Evolutionary conservation across 92 coral and sea anemone species (phyloP), one percentile per base, ranked within the genome.

Genomic region (Porites evermanni): DNA sequence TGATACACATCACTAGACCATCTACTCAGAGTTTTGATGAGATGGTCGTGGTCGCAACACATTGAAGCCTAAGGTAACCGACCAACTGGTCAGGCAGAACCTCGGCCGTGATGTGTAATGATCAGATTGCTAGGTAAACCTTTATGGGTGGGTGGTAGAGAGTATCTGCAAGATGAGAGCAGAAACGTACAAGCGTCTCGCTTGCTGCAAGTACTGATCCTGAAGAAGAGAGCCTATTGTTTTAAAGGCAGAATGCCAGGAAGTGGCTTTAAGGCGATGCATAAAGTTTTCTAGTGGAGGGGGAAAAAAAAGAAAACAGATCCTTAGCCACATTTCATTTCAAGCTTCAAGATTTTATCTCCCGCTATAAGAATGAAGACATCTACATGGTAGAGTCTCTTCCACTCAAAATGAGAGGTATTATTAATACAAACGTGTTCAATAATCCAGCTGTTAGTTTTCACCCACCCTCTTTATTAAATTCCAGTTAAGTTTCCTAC

Each of bases 381-480:
- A 93, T 97, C 23, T 97, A 97, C 83, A 86, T 97, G 96, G 99
- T 97, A 12, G 97, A 95, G 72, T 74, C 93, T 66, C 95, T 97
- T 61, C 99, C 98, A 1, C 88, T 90, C 70, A 86, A 86, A 70
- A 97, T 97, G 99, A 90, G 93, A 93, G 98, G 99, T 97, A 89
- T 6, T 2, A 54, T 13, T 67, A 7, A 18, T 19, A 21, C 72
- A 18, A 11, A 19, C 8, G 13, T n/a, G 4, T 67, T n/a, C 3
- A 23, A 19, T 19, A 67, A 38, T 38, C 6, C 47, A 38, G 1
- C 12, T 26, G 64, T 12, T 21, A 68, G 72, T 68, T n/a, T 17
- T 2, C 26, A 66, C 18, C 21, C 47, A 38, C 47, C 47, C 5
- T 38, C 47, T 38, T 38, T 4, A 38, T 38, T 38, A 38, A 38